Evolutionary conservation across 2,113 vertebrate species (phyloP), one percentile per base, ranked within the genome.

Genomic region (Dolichallabes microphthalmus): DNA sequence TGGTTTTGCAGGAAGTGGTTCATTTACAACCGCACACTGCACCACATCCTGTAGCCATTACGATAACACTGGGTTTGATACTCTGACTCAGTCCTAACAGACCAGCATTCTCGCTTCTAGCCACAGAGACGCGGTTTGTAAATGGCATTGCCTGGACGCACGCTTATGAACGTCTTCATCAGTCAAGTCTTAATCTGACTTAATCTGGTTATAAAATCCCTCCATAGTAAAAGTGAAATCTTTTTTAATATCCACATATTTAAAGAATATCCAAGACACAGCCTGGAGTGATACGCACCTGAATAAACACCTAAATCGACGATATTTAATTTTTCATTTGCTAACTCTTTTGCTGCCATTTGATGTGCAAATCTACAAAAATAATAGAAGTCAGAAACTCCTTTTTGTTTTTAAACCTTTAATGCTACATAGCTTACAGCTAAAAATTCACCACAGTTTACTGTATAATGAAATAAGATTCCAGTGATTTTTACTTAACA

Each of bases 21-120:
- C 39, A 73, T 74, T 52, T 74, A 50, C 45, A 52, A 7, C 71
- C 39, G 6, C 71, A 25, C 13, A 52, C 50, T 3, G 4, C 50
- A 75, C 73, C 52, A 78, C 53, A 77, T 77, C 74, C 74, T 77
- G 52, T 20, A 57, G 15, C n/a, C 30, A 55, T 77, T 57, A 57
- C 52, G 3, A 19, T 4, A 27, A 14, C 15, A 4, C n/a, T 4
- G 17, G n/a, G 2, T 19, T 77, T 9, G 2, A 77, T 10, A 20
- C 13, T 75, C 25, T n/a, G 25, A 0, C 12, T 75, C 20, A 3
- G 12, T 75, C 12, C 25, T 50, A n/a, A 75, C 3, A n/a, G 74
- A 77, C n/a, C 15, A 77, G 15, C 74, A 55, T 30, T 53, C 27
- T 75, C 45, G 2, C 19, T 76, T 30, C 52, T 76, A 3, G 15